Percentiles rank a stretch among this genome's conserved stretches.
Evolutionary conservation across 1,140 invertebrate genomes (phyloP).

Genomic region (Drosophila melanogaster): DNA sequence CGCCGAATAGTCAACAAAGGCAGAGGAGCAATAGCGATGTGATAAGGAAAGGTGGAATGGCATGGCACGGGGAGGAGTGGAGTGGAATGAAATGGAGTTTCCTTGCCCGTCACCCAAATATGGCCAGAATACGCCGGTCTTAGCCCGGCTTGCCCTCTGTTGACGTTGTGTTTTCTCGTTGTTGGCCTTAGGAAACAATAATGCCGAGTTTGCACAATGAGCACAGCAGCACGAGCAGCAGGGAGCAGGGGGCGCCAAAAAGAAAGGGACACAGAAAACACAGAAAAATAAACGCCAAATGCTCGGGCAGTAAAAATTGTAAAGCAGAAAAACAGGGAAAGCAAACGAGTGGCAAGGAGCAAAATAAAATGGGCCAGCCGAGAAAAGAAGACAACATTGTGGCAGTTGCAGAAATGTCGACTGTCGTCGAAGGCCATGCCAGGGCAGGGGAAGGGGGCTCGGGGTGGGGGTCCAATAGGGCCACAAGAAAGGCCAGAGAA

Average conservation of each 20-base stretch:
- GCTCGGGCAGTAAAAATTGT: conserved; percentile 79
- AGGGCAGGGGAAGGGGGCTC: neutral
- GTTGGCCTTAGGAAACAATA: conserved; percentile 82
- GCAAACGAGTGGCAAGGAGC: conserved; percentile 29
- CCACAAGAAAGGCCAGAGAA: neutral
- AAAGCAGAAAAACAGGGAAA: conserved; percentile 53
- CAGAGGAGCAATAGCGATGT: conserved; percentile 40
- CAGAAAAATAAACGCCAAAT: conserved; percentile 65
- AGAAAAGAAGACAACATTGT: conserved; percentile 77
- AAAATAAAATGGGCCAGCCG: conserved; percentile 68
- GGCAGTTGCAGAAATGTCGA: conserved; percentile 80
- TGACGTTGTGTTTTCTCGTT: conserved; percentile 79
- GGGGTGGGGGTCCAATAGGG: neutral
- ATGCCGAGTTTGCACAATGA: conserved; percentile 83
- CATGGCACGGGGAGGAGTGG: conserved; percentile 9
- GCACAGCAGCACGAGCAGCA: conserved; percentile 47
- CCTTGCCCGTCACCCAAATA: conserved; percentile 17
- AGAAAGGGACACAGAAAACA: conserved; percentile 14
- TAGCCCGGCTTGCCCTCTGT: conserved; percentile 58
- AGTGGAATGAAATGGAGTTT: conserved; percentile 15
- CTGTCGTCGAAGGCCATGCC: conserved; percentile 49
- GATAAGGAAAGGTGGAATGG: conserved; percentile 62
- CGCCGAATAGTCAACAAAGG: conserved; percentile 73
- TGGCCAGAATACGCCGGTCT: conserved; percentile 38
- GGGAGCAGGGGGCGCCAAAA: neutral